Percentiles rank a stretch among this genome's conserved stretches.
Conservation (phyloP, 1,140 invertebrate genomes). For the Heliconius hewitsoni region DNA sequence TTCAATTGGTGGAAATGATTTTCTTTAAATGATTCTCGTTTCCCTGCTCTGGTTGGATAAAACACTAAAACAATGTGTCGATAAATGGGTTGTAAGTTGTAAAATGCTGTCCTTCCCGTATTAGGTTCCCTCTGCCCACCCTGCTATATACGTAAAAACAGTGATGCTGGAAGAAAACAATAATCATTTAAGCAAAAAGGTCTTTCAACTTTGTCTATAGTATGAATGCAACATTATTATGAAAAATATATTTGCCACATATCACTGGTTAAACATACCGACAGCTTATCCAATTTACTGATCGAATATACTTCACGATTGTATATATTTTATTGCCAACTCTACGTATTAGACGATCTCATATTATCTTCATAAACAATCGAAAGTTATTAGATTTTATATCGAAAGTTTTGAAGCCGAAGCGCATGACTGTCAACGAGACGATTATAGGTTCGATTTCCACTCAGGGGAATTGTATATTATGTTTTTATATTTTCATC, state of each 20-base stretch:
- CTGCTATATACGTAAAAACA: not conserved
- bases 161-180: not conserved
- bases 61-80: no score
- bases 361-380: not conserved
- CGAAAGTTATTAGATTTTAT: not conserved
- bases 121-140: not conserved
- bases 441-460: no score
- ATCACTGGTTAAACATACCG: not conserved
- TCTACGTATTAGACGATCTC: constrained; percentile 8
- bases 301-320: constrained; percentile 20
- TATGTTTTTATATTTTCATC: no score
- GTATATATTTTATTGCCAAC: constrained; percentile 26
- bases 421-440: no score
- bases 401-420: not conserved
- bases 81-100: no score
- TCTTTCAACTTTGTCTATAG: not conserved
- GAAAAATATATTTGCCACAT: not conserved
- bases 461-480: no score
- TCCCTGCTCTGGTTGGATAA: no score
- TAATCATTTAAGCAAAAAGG: not conserved
- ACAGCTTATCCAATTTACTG: constrained; percentile 21
- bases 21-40: no score
- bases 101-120: not conserved
- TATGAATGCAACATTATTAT: not conserved
- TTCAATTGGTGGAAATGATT: no score